A percentile compares a stretch with the other conserved stretches of the same genome.
These are phyloP conservation scores for Magallana gigas DNA, from an alignment of 1,140 invertebrate species.

Conservation along the genomic window DNA sequence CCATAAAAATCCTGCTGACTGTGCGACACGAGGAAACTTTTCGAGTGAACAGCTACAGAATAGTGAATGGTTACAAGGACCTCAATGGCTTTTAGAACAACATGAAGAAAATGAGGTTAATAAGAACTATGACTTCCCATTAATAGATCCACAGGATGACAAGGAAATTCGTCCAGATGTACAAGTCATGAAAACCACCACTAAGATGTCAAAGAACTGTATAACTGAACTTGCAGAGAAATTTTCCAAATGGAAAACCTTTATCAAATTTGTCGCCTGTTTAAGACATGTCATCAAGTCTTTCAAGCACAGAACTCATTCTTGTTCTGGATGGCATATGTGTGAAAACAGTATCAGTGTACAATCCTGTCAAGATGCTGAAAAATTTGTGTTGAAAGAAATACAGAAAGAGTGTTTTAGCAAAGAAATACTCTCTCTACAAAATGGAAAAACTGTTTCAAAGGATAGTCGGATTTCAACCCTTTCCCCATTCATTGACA, in stretches of 20 bases:
- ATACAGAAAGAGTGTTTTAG: too few species aligned
- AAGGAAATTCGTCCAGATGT: slow-evolving; percentile 37
- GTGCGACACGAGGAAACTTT: too few species aligned
- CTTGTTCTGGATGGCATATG: too few species aligned
- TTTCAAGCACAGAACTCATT: background rate
- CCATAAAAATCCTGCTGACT: slow-evolving; percentile 41
- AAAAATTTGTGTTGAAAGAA: slow-evolving; percentile 2
- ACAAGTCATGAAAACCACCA: background rate
- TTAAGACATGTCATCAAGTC: slow-evolving; percentile 34
- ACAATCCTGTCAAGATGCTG: slow-evolving; percentile 48
- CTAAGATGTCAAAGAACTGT: too few species aligned
- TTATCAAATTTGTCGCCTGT: slow-evolving; percentile 40
- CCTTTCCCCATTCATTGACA: too few species aligned
- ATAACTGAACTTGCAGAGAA: too few species aligned
- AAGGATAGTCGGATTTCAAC: too few species aligned
- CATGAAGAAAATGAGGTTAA: background rate
- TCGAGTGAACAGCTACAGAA: too few species aligned
- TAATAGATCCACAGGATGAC: background rate
- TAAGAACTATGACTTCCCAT: background rate
- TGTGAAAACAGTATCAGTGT: background rate
- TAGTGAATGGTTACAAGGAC: slow-evolving; percentile 49
- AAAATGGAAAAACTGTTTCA: too few species aligned
- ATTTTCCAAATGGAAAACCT: slow-evolving; percentile 17
- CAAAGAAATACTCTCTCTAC: too few species aligned
- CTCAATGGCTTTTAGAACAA: background rate